Base-by-base conservation (phyloP, 1,140 invertebrate genomes). In the Alviniconcha marisindica region DNA sequence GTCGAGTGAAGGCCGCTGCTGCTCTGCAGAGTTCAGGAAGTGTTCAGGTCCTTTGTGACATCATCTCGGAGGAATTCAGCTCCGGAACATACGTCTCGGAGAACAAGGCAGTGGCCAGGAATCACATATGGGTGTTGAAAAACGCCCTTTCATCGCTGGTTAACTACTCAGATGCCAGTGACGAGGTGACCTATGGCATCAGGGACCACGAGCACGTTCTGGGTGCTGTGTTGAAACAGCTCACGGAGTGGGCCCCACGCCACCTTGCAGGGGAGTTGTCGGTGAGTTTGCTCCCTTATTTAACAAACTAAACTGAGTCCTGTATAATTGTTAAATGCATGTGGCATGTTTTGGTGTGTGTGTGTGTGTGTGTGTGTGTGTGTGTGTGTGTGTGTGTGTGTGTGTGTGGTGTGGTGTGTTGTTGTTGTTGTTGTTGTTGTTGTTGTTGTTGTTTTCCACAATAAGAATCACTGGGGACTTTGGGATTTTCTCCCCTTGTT, bases 91-190 rank as follows among this genome's bases (percentile, higher is more conserved):
- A 33, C 24, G 10, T 33, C 28, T 31, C 63, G 24, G 63, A 66
- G 24, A 33, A 66, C 0, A 0, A 31, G 28, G 28, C n/a, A 2
- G 63, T 66, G 63, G 63, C 63, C 0, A 66, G 36, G 63, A 66
- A 66, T 33, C 63, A 66, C 24, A 5, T 28, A 2, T 2, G 5
- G n/a, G 18, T 18, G 28, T 28, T 33, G 63, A 12, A 5, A 33
- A 33, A 12, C 0, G 31, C 28, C 10, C 15, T 66, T 15, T 0
- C 28, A 12, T 33, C 63, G 4, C 63, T 66, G 28, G 36, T 66
- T 28, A 66, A 66, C 63, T 66, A 66, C 63, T 66, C 63, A 2
- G 63, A 66, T 33, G 31, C 28, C 24, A 66, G 63, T 66, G 63
- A 66, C 24, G 28, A 66, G n/a, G 63, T 66, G 5, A 66, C 63